Conservation (phyloP, 2,113 vertebrate species). For the Melanostigma gelatinosum region DNA sequence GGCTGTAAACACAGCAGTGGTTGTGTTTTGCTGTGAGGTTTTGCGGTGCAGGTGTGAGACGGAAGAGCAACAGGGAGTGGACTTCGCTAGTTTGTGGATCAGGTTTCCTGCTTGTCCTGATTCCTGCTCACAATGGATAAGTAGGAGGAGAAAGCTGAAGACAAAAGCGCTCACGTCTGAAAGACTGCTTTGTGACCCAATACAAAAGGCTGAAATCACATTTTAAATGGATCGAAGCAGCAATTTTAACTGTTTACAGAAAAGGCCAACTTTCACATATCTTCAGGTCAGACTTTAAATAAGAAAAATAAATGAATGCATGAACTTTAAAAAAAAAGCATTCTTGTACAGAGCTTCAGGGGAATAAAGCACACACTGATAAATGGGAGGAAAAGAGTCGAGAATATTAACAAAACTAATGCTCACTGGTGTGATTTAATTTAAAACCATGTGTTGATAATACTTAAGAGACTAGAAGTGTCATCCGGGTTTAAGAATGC, state of each 20-base stretch:
- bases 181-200: slow-evolving; percentile 18
- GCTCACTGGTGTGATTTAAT: background rate
- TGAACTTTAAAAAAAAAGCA: background rate
- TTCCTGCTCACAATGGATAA: slow-evolving; percentile 54
- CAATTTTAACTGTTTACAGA: background rate
- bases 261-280: background rate
- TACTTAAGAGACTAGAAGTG: background rate
- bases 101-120: slow-evolving; percentile 78
- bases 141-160: slow-evolving; percentile 11
- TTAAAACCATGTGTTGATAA: background rate
- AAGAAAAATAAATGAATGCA: background rate
- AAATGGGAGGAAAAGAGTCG: background rate
- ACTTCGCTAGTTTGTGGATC: slow-evolving; percentile 55
- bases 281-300: background rate
- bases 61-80: slow-evolving; percentile 67
- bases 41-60: slow-evolving; percentile 37
- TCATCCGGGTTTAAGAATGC: background rate
- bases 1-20: background rate
- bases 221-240: background rate
- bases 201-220: background rate
- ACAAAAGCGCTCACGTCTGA: background rate
- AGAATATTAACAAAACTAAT: background rate
- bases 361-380: background rate
- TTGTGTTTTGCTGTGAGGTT: slow-evolving; percentile 26
- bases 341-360: background rate